phyloP scores from a whole-genome alignment of 2,888 invertebrate species.

The Yponomeuta sedellus region DNA sequence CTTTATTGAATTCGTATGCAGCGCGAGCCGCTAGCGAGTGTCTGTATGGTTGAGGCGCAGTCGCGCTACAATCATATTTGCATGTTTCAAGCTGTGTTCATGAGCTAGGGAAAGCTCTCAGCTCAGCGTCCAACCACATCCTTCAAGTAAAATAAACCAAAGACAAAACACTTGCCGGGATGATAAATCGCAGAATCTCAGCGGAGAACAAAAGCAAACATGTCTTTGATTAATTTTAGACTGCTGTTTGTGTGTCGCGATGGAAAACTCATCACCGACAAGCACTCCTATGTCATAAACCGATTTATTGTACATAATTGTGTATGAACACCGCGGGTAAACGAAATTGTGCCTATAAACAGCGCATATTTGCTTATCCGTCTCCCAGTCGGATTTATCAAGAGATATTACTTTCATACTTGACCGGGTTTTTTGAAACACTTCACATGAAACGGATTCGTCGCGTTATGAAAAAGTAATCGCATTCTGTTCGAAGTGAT shows the following conservation, averaged over 20 bases:
- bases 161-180: not conserved
- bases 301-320: not conserved
- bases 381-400: conserved; percentile 2
- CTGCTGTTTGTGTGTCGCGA: not conserved
- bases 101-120: not conserved
- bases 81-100: not conserved
- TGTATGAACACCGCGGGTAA: not conserved
- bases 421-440: conserved; percentile 11
- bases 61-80: not conserved
- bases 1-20: not conserved
- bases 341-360: not conserved
- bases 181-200: not conserved
- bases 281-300: not conserved
- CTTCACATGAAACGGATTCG: conserved; percentile 9
- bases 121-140: not conserved
- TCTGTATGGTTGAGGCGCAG: not conserved
- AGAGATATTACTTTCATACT: conserved; percentile 11
- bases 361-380: conserved; percentile 2
- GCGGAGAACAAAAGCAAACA: not conserved
- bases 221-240: not conserved
- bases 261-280: not conserved
- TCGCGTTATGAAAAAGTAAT: not conserved
- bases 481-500: not conserved
- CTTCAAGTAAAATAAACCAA: not conserved
- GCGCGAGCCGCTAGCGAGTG: not conserved